Evolutionary conservation across 2,113 vertebrate genomes (phyloP).

Genomic region (Thalassarche chlororhynchos): DNA sequence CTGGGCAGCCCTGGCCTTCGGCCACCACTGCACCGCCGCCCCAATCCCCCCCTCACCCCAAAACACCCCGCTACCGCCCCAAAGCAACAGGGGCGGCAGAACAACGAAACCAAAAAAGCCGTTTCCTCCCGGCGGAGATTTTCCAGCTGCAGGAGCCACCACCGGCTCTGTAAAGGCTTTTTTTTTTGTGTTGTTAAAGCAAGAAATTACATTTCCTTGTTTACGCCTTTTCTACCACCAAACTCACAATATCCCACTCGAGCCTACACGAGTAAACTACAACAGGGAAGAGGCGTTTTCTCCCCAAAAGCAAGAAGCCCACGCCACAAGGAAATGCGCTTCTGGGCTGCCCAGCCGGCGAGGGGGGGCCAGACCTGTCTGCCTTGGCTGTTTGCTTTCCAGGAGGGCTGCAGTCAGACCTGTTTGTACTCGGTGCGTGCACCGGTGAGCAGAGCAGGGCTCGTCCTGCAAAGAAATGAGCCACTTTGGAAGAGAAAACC

Average conservation of each 20-base stretch:
- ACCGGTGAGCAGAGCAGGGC: not conserved
- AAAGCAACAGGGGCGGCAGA: not conserved
- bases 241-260: not conserved
- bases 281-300: rapidly evolving
- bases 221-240: not conserved
- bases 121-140: not conserved
- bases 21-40: not conserved
- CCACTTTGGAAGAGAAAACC: not conserved
- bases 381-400: not conserved
- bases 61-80: too few species aligned
- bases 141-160: not conserved
- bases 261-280: not conserved
- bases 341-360: not conserved
- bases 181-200: not conserved
- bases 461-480: rapidly evolving
- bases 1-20: not conserved
- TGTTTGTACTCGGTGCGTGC: rapidly evolving
- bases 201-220: not conserved
- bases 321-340: rapidly evolving
- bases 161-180: not conserved
- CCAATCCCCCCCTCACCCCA: not conserved
- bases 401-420: not conserved
- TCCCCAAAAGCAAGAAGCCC: rapidly evolving
- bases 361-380: rapidly evolving
- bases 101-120: too few species aligned